A percentile compares a stretch with the other conserved stretches of the same genome.
phyloP scores from a whole-genome alignment of 2,113 vertebrate genomes.

The Notarius quadriscutis region DNA sequence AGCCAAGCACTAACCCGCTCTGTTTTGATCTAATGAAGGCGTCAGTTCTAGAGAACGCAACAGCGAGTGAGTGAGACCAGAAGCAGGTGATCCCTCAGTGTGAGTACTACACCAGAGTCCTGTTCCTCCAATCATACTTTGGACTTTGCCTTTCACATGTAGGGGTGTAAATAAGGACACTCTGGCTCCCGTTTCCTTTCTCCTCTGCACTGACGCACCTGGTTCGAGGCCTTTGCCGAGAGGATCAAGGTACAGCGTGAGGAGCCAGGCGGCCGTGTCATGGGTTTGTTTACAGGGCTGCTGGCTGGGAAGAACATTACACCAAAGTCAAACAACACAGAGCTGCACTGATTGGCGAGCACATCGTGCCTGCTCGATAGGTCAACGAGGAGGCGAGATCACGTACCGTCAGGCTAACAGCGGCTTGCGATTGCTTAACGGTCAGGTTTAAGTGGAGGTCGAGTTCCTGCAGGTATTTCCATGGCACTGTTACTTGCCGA shows the following conservation, averaged over 20 bases:
- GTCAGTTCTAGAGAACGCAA: not conserved
- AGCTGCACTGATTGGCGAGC: not conserved
- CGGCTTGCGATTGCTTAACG: not conserved
- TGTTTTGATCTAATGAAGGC: not conserved
- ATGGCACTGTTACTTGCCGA: not conserved
- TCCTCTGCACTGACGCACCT: not conserved
- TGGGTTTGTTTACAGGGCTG: slow-evolving; percentile 20
- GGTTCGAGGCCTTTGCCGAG: not conserved
- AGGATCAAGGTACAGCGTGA: not conserved
- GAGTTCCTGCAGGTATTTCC: not conserved
- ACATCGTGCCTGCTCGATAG: not conserved
- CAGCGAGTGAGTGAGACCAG: not conserved
- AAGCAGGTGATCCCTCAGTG: not conserved
- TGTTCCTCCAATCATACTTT: too few relatives aligned
- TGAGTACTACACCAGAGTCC: not conserved
- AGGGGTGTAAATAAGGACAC: not conserved
- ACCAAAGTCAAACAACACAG: not conserved
- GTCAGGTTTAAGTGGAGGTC: not conserved
- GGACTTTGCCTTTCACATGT: not conserved
- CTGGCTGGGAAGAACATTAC: not conserved
- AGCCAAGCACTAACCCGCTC: not conserved
- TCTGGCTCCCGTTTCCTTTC: not conserved
- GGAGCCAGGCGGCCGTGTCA: not conserved
- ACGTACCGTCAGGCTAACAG: not conserved
- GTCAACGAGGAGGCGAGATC: not conserved